Base-by-base conservation (phyloP, 2,888 invertebrate species). In the Acleris laterana region DNA sequence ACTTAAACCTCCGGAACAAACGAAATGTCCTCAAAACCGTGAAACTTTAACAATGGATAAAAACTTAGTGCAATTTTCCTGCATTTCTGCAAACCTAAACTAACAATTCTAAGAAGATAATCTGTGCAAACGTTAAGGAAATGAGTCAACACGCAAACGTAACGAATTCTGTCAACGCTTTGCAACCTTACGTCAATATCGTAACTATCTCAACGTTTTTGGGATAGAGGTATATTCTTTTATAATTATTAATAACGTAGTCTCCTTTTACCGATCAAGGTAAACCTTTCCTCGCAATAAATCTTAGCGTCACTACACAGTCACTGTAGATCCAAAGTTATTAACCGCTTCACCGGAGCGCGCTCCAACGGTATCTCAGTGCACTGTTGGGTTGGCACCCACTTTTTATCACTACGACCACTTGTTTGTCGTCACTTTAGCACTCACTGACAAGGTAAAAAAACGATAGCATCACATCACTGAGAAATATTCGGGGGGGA, bases 301-400 rank as follows among this genome's bases (percentile, higher is more conserved):
- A 89, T 89, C 90, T 90, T 87, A 82, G 88, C 84, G 81, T 83
- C 85, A 87, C 88, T 87, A 84, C 82, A 81, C 83, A 79, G 79
- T 75, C 79, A 88, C 88, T 85, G 87, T 85, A 85, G 84, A 89
- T 88, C 85, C 87, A 79, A 66, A 87, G 87, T 86, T 89, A 88
- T 90, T 89, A 91, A 82, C 86, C 83, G 85, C 89, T 85, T 80
- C 89, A 85, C 83, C 88, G 86, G 82, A 88, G 88, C 91, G 88
- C 78, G 79, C 81, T 86, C 79, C 89, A 90, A 90, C 92, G 90
- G 92, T 90, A 88, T 78, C 80, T 81, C 77, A 81, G 73, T 71
- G 70, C 80, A 77, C 78, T 77, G 75, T 76, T 77, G 71, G 42
- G 75, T 76, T 77, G 71, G 42, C 49, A 65, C 59, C 16, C 13